These are phyloP conservation scores for Andrena cerasifolii DNA, from an alignment of 1,140 invertebrate species.

Conservation along the genomic window DNA sequence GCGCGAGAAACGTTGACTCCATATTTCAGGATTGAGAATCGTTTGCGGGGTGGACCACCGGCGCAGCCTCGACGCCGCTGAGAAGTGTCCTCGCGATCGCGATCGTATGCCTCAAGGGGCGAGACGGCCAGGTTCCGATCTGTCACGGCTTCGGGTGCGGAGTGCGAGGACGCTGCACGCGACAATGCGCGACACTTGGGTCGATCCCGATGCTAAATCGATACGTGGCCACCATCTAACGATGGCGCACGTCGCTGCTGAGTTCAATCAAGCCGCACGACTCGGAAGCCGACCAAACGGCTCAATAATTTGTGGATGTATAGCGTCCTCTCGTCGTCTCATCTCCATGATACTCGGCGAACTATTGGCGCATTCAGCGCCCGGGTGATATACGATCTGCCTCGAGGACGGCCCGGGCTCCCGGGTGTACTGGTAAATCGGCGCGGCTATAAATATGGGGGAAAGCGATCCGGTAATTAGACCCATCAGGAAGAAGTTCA, in stretches of 20 bases:
- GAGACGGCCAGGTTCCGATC: not conserved
- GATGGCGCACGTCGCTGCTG: constrained; percentile 1
- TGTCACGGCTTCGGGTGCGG: not conserved
- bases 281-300: constrained; percentile 25
- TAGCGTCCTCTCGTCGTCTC: constrained; percentile 18
- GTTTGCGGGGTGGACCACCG: too few relatives aligned
- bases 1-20: too few relatives aligned
- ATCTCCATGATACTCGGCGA: constrained; percentile 23
- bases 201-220: constrained; percentile 25
- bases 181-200: constrained; percentile 7
- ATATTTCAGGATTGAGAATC: too few relatives aligned
- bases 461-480: constrained; percentile 22
- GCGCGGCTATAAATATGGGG: constrained; percentile 17
- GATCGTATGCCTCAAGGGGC: not conserved
- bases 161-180: not conserved
- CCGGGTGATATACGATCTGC: constrained; percentile 19
- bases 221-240: constrained; percentile 25
- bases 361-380: constrained; percentile 29
- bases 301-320: constrained; percentile 40
- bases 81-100: not conserved
- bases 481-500: not conserved
- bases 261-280: constrained; percentile 35
- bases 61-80: not conserved
- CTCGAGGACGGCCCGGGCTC: not conserved
- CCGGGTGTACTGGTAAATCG: not conserved